A percentile compares a stretch with the other conserved stretches of the same genome.
These are phyloP conservation scores for Corythornis vintsioides DNA, from an alignment of 2,113 vertebrate species.

Conservation along the genomic window DNA sequence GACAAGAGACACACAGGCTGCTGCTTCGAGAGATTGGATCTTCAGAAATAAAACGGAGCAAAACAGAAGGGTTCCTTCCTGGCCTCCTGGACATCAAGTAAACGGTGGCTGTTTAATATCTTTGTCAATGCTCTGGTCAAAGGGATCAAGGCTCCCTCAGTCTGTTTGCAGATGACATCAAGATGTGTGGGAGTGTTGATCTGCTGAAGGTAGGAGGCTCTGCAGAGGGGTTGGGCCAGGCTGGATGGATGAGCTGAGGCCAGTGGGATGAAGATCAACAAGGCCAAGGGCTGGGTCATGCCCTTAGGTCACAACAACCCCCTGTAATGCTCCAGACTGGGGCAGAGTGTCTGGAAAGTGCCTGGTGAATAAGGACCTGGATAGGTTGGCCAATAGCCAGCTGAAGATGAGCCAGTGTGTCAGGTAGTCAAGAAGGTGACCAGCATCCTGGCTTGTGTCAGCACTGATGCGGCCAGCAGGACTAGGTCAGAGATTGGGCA, in stretches of 20 bases:
- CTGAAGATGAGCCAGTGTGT: too few relatives aligned
- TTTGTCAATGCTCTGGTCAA: too few relatives aligned
- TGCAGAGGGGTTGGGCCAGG: neutral
- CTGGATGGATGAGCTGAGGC: neutral
- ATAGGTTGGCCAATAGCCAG: too few relatives aligned
- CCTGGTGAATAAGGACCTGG: too few relatives aligned
- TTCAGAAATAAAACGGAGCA: constrained; percentile 11
- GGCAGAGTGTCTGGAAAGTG: too few relatives aligned
- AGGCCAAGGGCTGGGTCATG: neutral
- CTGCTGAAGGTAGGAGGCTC: neutral
- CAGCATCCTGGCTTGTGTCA: too few relatives aligned
- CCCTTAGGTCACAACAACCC: too few relatives aligned
- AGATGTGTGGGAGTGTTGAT: neutral
- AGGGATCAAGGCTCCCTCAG: neutral
- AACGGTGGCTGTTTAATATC: neutral
- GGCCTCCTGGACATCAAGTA: neutral
- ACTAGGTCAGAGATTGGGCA: too few relatives aligned
- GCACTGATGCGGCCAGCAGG: too few relatives aligned
- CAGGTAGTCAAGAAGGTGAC: too few relatives aligned
- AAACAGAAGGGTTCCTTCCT: neutral
- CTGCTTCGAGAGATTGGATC: neutral
- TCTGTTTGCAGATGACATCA: neutral
- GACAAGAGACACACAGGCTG: constrained; percentile 1
- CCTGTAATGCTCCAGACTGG: too few relatives aligned
- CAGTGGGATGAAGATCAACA: too few relatives aligned